These are phyloP conservation scores for Tragopan temminckii DNA, from an alignment of 2,797 vertebrate species.

Conservation along the genomic window DNA sequence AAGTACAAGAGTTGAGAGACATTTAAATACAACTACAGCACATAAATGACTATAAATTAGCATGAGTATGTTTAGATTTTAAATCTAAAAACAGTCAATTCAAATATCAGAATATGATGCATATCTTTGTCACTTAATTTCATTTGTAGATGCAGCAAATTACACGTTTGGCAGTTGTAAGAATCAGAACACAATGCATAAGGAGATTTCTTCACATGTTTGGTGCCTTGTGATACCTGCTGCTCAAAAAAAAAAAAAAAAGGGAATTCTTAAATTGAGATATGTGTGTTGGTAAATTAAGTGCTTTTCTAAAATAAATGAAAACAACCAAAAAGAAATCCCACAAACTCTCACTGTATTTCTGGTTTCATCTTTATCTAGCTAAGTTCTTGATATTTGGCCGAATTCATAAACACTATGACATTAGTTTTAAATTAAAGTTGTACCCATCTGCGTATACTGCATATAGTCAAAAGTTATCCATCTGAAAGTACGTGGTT, in stretches of 20 bases:
- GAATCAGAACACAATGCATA: neutral
- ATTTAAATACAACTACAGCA: neutral
- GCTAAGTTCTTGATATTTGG: neutral
- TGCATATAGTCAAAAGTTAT: neutral
- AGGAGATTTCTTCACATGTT: neutral
- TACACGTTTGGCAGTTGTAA: neutral
- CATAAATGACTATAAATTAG: neutral
- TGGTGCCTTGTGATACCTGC: neutral
- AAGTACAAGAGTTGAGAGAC: neutral
- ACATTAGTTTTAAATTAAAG: neutral
- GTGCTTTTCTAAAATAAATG: neutral
- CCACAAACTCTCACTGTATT: neutral
- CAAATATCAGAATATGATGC: neutral
- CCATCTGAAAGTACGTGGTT: neutral
- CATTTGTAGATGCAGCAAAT: neutral
- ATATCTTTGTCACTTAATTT: neutral
- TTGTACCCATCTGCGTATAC: neutral
- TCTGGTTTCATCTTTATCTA: neutral
- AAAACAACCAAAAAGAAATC: neutral
- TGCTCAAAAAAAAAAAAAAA: neutral
- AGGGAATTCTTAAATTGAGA: neutral
- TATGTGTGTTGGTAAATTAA: neutral
- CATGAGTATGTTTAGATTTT: neutral
- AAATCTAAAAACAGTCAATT: neutral
- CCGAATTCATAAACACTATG: neutral